phyloP scores from a whole-genome alignment of 2,888 invertebrate species.

The Lepidonotus clava region DNA sequence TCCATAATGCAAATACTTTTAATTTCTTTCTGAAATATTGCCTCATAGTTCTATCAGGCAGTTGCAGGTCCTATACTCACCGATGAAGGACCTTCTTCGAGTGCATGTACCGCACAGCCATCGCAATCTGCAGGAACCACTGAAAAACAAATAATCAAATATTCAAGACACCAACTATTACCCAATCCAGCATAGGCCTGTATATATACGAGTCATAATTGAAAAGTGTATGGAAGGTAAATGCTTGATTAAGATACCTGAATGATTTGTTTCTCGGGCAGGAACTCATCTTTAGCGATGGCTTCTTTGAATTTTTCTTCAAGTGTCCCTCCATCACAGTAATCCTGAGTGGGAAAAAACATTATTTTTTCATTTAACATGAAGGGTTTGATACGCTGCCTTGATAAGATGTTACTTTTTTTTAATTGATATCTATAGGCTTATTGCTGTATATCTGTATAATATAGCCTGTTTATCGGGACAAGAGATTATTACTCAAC shows the following conservation, averaged over 20 bases:
- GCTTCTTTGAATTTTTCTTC: constrained; percentile 76
- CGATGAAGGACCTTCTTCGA: constrained; percentile 77
- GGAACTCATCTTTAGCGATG: constrained; percentile 37
- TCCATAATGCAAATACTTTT: too few relatives aligned
- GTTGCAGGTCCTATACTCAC: constrained; percentile 63
- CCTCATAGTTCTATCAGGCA: too few relatives aligned
- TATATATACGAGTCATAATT: background rate
- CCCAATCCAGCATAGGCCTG: background rate
- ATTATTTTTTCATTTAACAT: too few relatives aligned
- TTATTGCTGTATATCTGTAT: too few relatives aligned
- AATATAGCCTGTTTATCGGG: too few relatives aligned
- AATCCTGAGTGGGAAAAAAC: too few relatives aligned
- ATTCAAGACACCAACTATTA: background rate
- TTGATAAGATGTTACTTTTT: too few relatives aligned
- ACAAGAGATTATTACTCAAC: too few relatives aligned
- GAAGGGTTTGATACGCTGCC: too few relatives aligned
- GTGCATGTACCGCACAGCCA: constrained; percentile 78
- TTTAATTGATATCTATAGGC: too few relatives aligned
- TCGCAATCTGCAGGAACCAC: constrained; percentile 79
- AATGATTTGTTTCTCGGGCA: constrained; percentile 75
- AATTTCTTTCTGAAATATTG: too few relatives aligned
- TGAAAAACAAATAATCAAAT: constrained; percentile 61
- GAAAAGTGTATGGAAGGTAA: background rate
- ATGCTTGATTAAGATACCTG: too few relatives aligned
- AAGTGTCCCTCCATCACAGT: constrained; percentile 78